Conservation (phyloP, 1,140 invertebrate genomes). For the Papilio polyxenes region DNA sequence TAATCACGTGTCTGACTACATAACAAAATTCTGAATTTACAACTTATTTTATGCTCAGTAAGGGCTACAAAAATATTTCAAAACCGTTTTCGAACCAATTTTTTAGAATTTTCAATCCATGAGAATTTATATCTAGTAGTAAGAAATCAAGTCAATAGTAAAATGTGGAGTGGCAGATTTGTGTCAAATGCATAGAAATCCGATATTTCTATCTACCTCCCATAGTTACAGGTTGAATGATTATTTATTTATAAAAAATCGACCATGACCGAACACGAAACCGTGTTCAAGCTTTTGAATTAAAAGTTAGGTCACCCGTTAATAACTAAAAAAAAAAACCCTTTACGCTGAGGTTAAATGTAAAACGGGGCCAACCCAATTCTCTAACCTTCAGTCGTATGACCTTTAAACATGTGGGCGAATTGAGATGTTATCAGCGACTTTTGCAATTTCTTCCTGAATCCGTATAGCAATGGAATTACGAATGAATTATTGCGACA, state of each 20-base stretch:
- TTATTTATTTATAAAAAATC: neutral
- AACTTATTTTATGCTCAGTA: too few relatives aligned
- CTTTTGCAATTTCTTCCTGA: slow-evolving; percentile 36
- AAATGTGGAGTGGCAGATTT: too few relatives aligned
- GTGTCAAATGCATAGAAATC: too few relatives aligned
- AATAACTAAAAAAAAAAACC: neutral
- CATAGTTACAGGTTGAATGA: neutral
- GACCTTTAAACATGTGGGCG: slow-evolving; percentile 27
- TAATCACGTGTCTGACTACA: neutral
- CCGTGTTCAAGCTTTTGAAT: neutral
- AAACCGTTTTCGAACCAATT: too few relatives aligned
- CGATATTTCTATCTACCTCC: neutral
- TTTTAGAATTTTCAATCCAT: too few relatives aligned
- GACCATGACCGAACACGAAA: neutral
- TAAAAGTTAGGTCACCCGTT: slow-evolving; percentile 23
- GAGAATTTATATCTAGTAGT: too few relatives aligned
- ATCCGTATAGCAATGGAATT: slow-evolving; percentile 14
- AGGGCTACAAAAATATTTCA: too few relatives aligned
- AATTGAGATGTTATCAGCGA: slow-evolving; percentile 29
- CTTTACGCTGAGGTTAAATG: slow-evolving; percentile 20
- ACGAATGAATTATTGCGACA: slow-evolving; percentile 18
- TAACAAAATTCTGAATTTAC: neutral
- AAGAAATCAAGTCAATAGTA: too few relatives aligned
- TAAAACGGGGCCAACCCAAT: slow-evolving; percentile 31
- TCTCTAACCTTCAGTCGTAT: slow-evolving; percentile 25